Percentiles rank a stretch among this genome's conserved stretches.
These are phyloP conservation scores for Colletes latitarsis DNA, from an alignment of 1,140 invertebrate species.

Conservation along the genomic window DNA sequence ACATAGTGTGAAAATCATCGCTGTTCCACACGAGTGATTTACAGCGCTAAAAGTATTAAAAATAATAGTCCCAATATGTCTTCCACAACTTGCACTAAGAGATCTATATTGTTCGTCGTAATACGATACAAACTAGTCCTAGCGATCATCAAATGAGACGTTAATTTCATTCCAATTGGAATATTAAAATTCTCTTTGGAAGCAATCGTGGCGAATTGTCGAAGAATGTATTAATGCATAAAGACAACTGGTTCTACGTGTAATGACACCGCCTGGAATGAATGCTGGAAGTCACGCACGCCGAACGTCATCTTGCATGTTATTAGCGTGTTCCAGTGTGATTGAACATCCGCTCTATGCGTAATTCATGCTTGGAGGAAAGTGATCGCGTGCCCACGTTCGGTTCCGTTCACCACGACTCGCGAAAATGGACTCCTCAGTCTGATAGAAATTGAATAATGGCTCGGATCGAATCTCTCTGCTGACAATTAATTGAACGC, in stretches of 20 bases:
- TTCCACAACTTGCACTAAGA: too few species aligned
- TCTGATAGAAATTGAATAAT: slow-evolving; percentile 44
- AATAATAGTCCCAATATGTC: too few species aligned
- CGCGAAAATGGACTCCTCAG: slow-evolving; percentile 42
- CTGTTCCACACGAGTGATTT: too few species aligned
- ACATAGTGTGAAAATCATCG: too few species aligned
- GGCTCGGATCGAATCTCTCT: slow-evolving; percentile 18
- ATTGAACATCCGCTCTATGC: slow-evolving; percentile 62
- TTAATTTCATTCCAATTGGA: background rate
- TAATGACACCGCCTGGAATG: slow-evolving; percentile 45
- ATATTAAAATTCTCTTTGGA: background rate
- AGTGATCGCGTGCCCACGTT: slow-evolving; percentile 64
- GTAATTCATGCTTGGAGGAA: slow-evolving; percentile 68
- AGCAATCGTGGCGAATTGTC: slow-evolving; percentile 9
- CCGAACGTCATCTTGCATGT: slow-evolving; percentile 62
- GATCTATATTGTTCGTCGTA: too few species aligned
- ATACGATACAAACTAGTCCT: too few species aligned
- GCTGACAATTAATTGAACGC: slow-evolving; percentile 26
- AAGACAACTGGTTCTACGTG: slow-evolving; percentile 25
- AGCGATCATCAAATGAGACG: background rate
- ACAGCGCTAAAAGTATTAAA: too few species aligned
- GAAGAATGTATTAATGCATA: slow-evolving; percentile 39
- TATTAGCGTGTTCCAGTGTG: slow-evolving; percentile 68
- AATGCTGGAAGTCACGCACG: slow-evolving; percentile 62
- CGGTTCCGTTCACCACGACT: slow-evolving; percentile 41